phyloP scores from a whole-genome alignment of 2,113 vertebrate species.

The Cebidichthys violaceus region DNA sequence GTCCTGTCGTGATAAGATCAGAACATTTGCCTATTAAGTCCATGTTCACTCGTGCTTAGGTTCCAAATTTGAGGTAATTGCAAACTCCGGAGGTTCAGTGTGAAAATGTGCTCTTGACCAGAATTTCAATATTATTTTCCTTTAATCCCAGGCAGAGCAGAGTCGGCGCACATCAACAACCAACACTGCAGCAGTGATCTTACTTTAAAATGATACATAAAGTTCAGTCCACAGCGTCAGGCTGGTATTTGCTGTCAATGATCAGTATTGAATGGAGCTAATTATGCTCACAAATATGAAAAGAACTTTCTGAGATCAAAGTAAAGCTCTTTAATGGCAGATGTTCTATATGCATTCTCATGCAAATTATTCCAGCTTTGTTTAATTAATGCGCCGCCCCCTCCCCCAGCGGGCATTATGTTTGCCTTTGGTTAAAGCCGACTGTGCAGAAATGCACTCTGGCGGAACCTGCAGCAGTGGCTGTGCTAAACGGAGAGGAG shows the following conservation, averaged over 20 bases:
- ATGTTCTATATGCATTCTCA: not conserved
- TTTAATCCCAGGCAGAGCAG: not conserved
- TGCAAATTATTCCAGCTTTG: not conserved
- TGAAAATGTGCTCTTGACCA: conserved; percentile 6
- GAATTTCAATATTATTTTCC: conserved; percentile 19
- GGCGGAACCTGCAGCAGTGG: conserved; percentile 8
- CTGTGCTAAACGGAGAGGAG: conserved; percentile 37
- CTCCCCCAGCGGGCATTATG: not conserved
- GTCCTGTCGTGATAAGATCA: conserved; percentile 9
- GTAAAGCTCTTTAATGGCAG: not conserved
- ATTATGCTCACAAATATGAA: not conserved
- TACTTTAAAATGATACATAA: not conserved
- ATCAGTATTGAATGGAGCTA: not conserved
- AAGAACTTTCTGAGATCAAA: not conserved
- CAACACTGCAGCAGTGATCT: not conserved
- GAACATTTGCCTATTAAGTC: conserved; percentile 25
- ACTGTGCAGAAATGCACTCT: not conserved
- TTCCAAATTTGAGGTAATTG: conserved; percentile 25
- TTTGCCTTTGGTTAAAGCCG: conserved; percentile 5
- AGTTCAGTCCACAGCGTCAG: not conserved
- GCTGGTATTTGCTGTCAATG: not conserved
- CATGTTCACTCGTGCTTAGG: not conserved
- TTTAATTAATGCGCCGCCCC: not conserved
- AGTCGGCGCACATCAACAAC: not conserved
- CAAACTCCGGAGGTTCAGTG: conserved; percentile 19